Base-by-base conservation (phyloP, 64 coral and sea anemone genomes). In the Montipora cactus region DNA sequence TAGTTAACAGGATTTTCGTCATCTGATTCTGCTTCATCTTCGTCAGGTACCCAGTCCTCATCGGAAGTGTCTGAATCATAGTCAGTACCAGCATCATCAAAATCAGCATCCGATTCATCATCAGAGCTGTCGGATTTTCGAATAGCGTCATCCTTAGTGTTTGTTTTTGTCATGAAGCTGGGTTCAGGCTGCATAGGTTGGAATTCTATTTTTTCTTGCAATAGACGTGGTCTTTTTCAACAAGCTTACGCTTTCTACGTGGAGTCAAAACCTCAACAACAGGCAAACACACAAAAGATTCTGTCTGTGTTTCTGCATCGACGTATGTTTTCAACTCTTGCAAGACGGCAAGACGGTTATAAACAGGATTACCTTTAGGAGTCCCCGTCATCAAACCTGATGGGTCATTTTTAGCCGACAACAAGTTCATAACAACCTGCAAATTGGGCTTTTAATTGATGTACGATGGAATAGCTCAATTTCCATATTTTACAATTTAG, bases 41-140 rank as follows among this genome's bases (percentile, higher is more conserved):
- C 87, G 37, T 78, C 87, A 61, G 74, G 74, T 78, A 89, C 23
- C 87, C 87, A 89, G n/a, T 78, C 87, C 4, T 89, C 74, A 78
- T 78, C 18, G 18, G 15, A 66, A 25, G 68, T 76, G 51, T 76
- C 87, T 44, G 50, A 74, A 44, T 76, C 50, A 59, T 77, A 89
- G 37, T 89, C 87, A 44, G 50, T 89, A 55, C 20, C 22, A 55
- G 49, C 12, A 3, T 59, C 28, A 0, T 44, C 57, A 62, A 82
- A 66, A 59, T 59, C 53, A 82, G 4, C 79, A 1, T 81, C 53
- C 50, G 47, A 59, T 59, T 81, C 52, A 4, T 59, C 79, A 37
- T 61, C 52, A 59, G 79, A 81, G 4, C 15, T 16, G 13, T 66
- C 58, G 25, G 28, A 15, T 14, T 82, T 25, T 44, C 5, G 53